Percentiles rank a stretch among this genome's conserved stretches.
These are phyloP conservation scores for Epizoanthus illoricatus DNA, from an alignment of 92 coral and sea anemone genomes.

Conservation along the genomic window DNA sequence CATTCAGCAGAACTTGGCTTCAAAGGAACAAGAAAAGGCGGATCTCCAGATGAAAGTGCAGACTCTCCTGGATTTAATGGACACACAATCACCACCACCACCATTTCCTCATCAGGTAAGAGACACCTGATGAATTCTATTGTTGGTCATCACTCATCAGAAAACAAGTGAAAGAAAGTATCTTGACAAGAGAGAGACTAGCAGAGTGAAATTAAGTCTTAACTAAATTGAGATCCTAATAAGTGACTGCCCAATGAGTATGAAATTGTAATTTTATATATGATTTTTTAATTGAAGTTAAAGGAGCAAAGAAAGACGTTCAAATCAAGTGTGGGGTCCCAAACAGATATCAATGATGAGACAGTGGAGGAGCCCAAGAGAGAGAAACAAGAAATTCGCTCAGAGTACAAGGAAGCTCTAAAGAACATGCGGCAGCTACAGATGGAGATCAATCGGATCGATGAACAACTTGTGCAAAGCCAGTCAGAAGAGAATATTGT, in stretches of 20 bases:
- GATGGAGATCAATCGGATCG: constrained; percentile 62
- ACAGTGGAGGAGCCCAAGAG: constrained; percentile 42
- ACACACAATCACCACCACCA: constrained; percentile 42
- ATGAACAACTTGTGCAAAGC: constrained; percentile 57
- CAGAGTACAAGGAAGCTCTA: constrained; percentile 69
- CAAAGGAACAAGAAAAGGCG: constrained; percentile 71
- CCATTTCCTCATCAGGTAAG: constrained; percentile 40
- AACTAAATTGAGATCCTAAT: no score
- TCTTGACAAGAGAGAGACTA: background rate
- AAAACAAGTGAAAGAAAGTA: background rate
- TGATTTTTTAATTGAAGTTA: constrained; percentile 3
- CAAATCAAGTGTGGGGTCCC: constrained; percentile 65
- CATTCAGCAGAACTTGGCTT: constrained; percentile 55
- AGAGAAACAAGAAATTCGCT: constrained; percentile 71
- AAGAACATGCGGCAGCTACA: constrained; percentile 59
- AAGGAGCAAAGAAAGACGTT: constrained; percentile 19
- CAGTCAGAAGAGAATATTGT: constrained; percentile 50
- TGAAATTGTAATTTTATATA: no score
- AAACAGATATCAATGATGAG: constrained; percentile 64
- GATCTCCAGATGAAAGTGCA: constrained; percentile 55
- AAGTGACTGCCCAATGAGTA: no score
- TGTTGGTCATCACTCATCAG: background rate
- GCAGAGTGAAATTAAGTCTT: background rate
- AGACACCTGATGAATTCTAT: background rate
- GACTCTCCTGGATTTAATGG: constrained; percentile 44